Evolutionary conservation across 2,797 vertebrate species (phyloP), one percentile per base, ranked within the genome.

Genomic region (Furcifer pardalis): DNA sequence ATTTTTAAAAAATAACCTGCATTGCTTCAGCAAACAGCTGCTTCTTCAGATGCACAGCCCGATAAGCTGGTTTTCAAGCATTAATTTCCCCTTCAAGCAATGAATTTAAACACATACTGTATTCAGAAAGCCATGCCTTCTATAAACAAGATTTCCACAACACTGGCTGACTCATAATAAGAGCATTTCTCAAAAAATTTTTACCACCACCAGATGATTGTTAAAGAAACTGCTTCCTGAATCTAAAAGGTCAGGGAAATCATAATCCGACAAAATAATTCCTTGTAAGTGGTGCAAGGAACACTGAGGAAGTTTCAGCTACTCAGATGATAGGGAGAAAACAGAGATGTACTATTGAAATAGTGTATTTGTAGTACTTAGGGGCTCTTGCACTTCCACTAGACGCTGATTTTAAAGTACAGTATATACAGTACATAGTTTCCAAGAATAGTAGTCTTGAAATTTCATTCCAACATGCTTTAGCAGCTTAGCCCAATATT

Each of bases 31-130:
- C 23, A 82, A 81, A 71, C 65, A 82, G 42, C n/a, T 72, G 56
- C 49, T 81, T 62, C 49, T 69, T 77, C n/a, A 56, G 65, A 40
- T 76, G 23, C 12, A 60, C 5, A 81, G 9, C 46, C 10, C 19
- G 77, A 80, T 65, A 75, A 68, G 66, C 46, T 75, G 27, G 79
- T 77, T 86, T 68, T 49, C 40, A 19, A n/a, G 69, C 60, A 4
- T 13, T 71, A 68, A 59, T 42, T 46, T 71, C 19, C n/a, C 52
- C 73, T 76, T 76, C n/a, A n/a, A 63, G n/a, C 52, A 81, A 60
- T 7, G n/a, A 25, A 19, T 77, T 81, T 62, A 77, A 77, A 60
- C 19, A n/a, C n/a, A n/a, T n/a, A 63, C 46, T 71, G 60, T 62
- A 77, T 13, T 7, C 13, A 44, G 46, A 35, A 66, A 44, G 21